Percentiles rank a stretch among this genome's conserved stretches.
Evolutionary conservation across 2,888 invertebrate species (phyloP).

Genomic region (Drosophila mimetica): DNA sequence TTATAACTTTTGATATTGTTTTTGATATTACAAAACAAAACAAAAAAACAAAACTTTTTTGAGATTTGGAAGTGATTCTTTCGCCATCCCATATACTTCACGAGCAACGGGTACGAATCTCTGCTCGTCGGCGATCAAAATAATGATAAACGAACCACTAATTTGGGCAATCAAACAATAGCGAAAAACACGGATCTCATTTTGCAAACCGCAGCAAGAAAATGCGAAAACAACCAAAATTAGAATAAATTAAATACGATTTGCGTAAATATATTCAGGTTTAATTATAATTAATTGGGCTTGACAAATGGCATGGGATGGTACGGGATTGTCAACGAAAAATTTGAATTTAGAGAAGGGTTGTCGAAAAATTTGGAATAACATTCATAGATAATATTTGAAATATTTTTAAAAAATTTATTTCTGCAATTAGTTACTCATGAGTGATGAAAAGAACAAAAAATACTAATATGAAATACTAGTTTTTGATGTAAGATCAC

Average conservation of each 20-base stretch:
- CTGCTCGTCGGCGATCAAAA: constrained; percentile 9
- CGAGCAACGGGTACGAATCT: neutral
- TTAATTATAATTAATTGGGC: constrained; percentile 39
- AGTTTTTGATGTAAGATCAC: too few species aligned
- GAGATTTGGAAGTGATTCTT: neutral
- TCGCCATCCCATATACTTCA: neutral
- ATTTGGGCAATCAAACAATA: constrained; percentile 39
- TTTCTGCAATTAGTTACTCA: too few species aligned
- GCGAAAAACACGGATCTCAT: constrained; percentile 23
- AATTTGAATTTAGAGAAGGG: constrained; percentile 6
- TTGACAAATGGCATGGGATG: constrained; percentile 30
- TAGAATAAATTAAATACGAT: constrained; percentile 36
- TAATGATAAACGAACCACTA: constrained; percentile 34
- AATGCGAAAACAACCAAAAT: constrained; percentile 13
- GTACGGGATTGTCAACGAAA: constrained; percentile 10
- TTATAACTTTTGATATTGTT: too few species aligned
- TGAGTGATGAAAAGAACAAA: too few species aligned
- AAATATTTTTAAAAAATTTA: too few species aligned
- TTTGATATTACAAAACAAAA: too few species aligned
- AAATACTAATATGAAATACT: too few species aligned
- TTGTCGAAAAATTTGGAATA: too few species aligned
- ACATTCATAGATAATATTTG: too few species aligned
- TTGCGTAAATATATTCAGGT: constrained; percentile 24
- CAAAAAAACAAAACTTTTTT: too few species aligned
- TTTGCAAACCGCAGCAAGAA: neutral